Evolutionary conservation across 1,140 invertebrate genomes (phyloP).

Genomic region (Atta texana): DNA sequence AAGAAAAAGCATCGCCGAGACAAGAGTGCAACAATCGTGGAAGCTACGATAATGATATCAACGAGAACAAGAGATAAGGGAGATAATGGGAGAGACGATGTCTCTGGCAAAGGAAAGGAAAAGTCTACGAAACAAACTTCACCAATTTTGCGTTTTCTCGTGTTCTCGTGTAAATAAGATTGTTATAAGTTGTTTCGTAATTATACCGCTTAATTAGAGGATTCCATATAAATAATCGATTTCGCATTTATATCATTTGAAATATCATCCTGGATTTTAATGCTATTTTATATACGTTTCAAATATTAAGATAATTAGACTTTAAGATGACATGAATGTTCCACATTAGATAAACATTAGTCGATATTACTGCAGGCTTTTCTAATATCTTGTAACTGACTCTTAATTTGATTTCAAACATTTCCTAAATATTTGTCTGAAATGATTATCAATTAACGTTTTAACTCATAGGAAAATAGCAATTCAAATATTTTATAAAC

Average conservation of each 20-base stretch:
- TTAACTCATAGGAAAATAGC: background rate
- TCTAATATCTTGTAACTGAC: background rate
- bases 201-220: background rate
- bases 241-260: background rate
- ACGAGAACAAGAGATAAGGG: slow-evolving; percentile 38
- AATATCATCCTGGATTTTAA: background rate
- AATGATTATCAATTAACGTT: background rate
- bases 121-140: background rate
- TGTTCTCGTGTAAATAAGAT: background rate
- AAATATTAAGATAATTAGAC: slow-evolving; percentile 6
- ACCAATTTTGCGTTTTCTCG: background rate
- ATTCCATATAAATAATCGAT: background rate
- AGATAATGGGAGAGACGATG: slow-evolving; percentile 45
- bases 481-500: background rate
- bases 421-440: background rate
- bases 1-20: background rate
- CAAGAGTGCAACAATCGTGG: slow-evolving; percentile 30
- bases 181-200: slow-evolving; percentile 13
- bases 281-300: background rate
- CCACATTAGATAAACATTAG: slow-evolving; percentile 2
- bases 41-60: slow-evolving; percentile 69
- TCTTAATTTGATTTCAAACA: background rate
- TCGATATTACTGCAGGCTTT: background rate
- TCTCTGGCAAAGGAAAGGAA: background rate
- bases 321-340: background rate